Conservation (phyloP, 2,888 invertebrate genomes). For the Papilio demoleus region DNA sequence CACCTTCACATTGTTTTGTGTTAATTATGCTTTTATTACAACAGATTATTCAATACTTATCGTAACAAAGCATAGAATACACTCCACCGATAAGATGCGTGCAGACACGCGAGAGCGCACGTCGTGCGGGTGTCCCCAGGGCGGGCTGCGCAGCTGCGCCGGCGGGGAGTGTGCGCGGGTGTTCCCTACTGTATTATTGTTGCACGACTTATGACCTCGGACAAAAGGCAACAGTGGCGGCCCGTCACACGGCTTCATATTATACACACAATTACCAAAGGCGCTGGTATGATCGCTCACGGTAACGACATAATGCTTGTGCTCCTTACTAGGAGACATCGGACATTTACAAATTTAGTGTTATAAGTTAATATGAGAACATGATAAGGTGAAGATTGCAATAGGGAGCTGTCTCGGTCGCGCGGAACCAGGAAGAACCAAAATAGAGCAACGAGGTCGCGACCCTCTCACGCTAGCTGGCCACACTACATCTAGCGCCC, state of each 20-base stretch:
- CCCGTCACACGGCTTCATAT: background rate
- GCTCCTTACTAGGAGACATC: no score
- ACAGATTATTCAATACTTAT: no score
- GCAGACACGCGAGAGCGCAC: background rate
- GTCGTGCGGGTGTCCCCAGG: background rate
- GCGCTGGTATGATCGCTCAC: no score
- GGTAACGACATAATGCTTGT: no score
- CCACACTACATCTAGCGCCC: background rate
- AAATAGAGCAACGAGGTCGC: constrained; percentile 10
- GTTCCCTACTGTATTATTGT: background rate
- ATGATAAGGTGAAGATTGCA: background rate
- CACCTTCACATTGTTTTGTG: no score
- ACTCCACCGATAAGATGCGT: no score
- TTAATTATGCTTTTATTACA: no score
- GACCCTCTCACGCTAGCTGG: background rate
- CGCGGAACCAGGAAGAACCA: constrained; percentile 15
- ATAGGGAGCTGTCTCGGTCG: background rate
- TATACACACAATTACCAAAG: background rate
- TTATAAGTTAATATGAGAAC: background rate
- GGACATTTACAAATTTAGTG: no score
- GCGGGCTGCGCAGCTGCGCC: background rate
- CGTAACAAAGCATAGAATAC: no score
- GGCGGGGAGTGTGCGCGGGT: background rate
- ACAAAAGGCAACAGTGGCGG: background rate
- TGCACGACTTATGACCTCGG: background rate